Evolutionary conservation across 2,888 invertebrate species (phyloP).

Genomic region (Schizotus pectinicornis): DNA sequence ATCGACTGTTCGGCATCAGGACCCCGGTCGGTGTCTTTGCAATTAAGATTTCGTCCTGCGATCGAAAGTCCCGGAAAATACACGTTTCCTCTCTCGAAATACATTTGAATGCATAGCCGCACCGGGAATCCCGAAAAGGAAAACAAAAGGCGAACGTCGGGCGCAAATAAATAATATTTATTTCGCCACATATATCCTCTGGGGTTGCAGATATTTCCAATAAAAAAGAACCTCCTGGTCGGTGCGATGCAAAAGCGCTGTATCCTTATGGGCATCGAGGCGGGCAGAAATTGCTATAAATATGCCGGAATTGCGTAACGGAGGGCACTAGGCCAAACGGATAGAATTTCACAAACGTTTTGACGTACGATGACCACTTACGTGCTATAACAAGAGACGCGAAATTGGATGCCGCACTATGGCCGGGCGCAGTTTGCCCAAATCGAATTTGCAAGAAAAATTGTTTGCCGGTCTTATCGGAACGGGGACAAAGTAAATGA

Average conservation of each 20-base stretch:
- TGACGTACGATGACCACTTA: conserved; percentile 25
- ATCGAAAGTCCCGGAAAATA: background rate
- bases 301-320: conserved; percentile 12
- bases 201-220: conserved; percentile 31
- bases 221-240: conserved; percentile 25
- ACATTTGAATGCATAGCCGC: conserved; percentile 20
- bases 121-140: conserved; percentile 23
- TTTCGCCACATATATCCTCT: conserved; percentile 25
- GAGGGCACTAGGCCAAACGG: conserved; percentile 21
- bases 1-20: too few species aligned
- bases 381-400: conserved; percentile 21
- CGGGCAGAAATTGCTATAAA: conserved; percentile 26
- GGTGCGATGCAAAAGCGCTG: conserved; percentile 30
- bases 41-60: background rate
- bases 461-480: too few species aligned
- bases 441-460: too few species aligned
- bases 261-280: conserved; percentile 32
- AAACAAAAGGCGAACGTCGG: conserved; percentile 17
- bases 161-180: conserved; percentile 29
- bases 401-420: conserved; percentile 17
- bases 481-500: too few species aligned
- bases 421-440: too few species aligned
- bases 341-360: conserved; percentile 19
- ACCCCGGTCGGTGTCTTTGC: background rate
- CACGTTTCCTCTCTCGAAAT: conserved; percentile 2